Conservation (phyloP, 2,797 vertebrate genomes). For the Enteromius treurensis region DNA sequence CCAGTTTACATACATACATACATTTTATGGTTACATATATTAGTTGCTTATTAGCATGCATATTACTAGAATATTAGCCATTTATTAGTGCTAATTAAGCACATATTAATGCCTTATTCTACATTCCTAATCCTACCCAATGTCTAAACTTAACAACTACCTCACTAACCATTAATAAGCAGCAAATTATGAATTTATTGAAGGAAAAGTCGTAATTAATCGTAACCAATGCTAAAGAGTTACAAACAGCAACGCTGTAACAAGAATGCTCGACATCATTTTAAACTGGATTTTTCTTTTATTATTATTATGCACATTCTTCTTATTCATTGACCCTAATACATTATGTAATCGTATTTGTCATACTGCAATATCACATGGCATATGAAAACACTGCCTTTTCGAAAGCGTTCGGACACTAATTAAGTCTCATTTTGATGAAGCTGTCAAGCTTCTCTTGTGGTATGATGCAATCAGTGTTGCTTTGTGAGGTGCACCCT, state of each 20-base stretch:
- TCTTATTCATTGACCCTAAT: background rate
- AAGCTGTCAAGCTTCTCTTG: background rate
- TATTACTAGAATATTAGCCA: no score
- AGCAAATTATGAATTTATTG: no score
- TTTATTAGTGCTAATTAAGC: no score
- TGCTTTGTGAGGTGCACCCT: background rate
- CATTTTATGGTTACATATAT: no score
- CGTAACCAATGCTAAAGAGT: no score
- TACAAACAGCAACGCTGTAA: background rate
- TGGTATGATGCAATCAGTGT: background rate
- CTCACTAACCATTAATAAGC: no score
- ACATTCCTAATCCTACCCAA: no score
- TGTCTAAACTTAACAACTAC: no score
- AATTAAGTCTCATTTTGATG: background rate
- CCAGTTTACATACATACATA: no score
- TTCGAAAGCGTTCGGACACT: background rate
- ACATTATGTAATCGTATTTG: conserved; percentile 1
- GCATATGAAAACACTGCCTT: background rate
- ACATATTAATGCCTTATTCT: no score
- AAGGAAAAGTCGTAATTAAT: no score
- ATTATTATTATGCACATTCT: background rate
- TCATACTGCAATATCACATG: background rate
- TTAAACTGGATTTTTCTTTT: background rate
- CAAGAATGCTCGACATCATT: background rate
- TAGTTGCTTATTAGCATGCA: no score